Evolutionary conservation across 2,888 invertebrate species (phyloP), one percentile per base, ranked within the genome.

Genomic region (Yponomeuta cagnagella): DNA sequence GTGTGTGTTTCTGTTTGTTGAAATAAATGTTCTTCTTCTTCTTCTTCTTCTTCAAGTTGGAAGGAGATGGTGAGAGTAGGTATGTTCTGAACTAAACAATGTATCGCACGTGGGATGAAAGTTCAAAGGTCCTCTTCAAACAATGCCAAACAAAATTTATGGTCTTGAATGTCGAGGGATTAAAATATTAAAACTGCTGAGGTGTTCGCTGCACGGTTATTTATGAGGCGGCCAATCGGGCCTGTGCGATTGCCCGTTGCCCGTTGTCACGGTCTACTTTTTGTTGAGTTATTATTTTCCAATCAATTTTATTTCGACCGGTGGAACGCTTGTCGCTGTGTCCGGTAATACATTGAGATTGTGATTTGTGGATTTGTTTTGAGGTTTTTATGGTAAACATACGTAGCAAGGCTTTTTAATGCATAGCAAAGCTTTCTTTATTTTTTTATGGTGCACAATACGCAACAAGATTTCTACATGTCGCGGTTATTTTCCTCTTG

Each of bases 151-250:
- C 82, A 75, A 80, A 84, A 87, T 88, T 87, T 87, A 88, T 84
- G 83, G 77, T 80, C 79, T 75, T 78, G 75, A 79, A 77, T 77
- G 75, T 72, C 78, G 79, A 75, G 52, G 84, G 85, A 87, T 87
- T 86, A 88, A 88, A 88, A 86, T 87, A 87, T 88, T 85, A 88
- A 88, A 87, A 87, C 82, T 86, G 88, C 87, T 87, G 88, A 88
- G 87, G 86, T 87, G 87, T 85, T 86, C 80, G 79, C 78, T 78
- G 78, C 79, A 81, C 82, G 81, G 82, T 87, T 86, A 88, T 88
- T 88, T 88, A 88, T 82, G 65, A 37, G 37, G 37, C 48, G 67
- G 48, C 5, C 67, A 67, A 67, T 67, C 33, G 67, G 43, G 33
- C 65, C 65, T 30, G 65, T 31, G 15, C 52, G 52, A 58, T 58